These are phyloP conservation scores for Cryptus armator DNA, from an alignment of 2,888 invertebrate genomes.

Conservation along the genomic window DNA sequence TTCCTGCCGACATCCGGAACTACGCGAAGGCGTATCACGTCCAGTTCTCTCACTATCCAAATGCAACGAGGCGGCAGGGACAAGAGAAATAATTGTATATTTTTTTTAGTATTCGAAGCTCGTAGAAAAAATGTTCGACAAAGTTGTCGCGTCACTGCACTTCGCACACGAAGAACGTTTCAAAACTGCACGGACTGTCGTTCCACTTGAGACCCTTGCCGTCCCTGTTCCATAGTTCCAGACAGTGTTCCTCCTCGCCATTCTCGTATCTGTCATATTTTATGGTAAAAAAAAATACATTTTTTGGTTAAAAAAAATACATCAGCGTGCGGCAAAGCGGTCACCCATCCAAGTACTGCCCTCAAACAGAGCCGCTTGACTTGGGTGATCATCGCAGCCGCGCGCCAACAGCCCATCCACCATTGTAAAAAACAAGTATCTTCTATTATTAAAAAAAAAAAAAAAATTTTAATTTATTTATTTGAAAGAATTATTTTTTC, in stretches of 20 bases:
- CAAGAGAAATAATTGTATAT: not conserved
- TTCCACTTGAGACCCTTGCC: conserved; percentile 97
- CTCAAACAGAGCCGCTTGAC: too few species aligned
- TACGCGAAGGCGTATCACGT: not conserved
- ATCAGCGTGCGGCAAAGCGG: too few species aligned
- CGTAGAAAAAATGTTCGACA: conserved; percentile 27
- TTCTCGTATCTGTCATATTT: conserved; percentile 90
- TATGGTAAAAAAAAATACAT: not conserved
- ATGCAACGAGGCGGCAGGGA: not conserved
- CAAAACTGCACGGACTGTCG: conserved; percentile 97
- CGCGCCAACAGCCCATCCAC: too few species aligned
- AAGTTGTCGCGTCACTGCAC: conserved; percentile 86
- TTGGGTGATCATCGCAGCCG: too few species aligned
- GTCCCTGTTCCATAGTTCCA: conserved; percentile 96
- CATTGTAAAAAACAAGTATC: not conserved
- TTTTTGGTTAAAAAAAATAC: too few species aligned
- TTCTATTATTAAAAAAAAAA: not conserved
- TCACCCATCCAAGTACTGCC: too few species aligned
- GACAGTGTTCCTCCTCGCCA: conserved; percentile 96
- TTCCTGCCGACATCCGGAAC: not conserved
- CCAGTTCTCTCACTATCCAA: conserved; percentile 10
- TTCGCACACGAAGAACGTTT: conserved; percentile 97
- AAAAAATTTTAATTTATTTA: not conserved
- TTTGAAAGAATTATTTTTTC: not conserved
- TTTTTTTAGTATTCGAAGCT: not conserved